Evolutionary conservation across 2,888 invertebrate species (phyloP), one percentile per base, ranked within the genome.

Genomic region (Cerceris ruficornis): DNA sequence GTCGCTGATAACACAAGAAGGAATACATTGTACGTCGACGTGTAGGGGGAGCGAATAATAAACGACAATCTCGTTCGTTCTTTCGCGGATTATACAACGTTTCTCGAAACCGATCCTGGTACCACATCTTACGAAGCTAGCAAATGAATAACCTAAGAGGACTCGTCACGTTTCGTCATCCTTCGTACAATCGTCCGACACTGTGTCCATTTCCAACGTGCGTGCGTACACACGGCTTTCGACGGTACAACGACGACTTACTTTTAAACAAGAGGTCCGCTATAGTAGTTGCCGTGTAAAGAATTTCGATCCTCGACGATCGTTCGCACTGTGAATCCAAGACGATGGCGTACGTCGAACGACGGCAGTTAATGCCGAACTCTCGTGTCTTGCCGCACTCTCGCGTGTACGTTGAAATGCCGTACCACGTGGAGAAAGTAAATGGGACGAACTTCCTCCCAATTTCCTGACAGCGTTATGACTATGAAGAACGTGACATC

Each of bases 221-320:
- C 65, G 60, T 57, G 73, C 61, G 50, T 43, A 58, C 75, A 65
- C 54, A 39, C 39, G 13, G 28, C 62, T 61, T 41, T 79, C 72
- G 78, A 69, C 75, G 68, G 58, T 77, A 81, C 71, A 71, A 77
- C 80, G 81, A 80, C 81, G 79, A 80, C 79, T 77, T 80, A 83
- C 71, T 65, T 69, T 77, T 80, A 83, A 83, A 85, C 73, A 81
- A 82, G 83, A 86, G 87, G 87, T 85, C 81, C 81, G 65, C 77
- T 82, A 77, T 80, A 75, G 72, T 81, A 75, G 74, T 81, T 69
- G 75, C 86, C 83, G 86, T 82, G 83, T 87, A 84, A n/a, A 83
- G 84, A 81, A 83, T 80, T 81, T 84, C 82, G 75, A 82, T 82
- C 80, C 80, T 77, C 86, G 81, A 80, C 82, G 82, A 79, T 81